phyloP scores from a whole-genome alignment of 1,140 invertebrate species.

The Holotrichia oblita region DNA sequence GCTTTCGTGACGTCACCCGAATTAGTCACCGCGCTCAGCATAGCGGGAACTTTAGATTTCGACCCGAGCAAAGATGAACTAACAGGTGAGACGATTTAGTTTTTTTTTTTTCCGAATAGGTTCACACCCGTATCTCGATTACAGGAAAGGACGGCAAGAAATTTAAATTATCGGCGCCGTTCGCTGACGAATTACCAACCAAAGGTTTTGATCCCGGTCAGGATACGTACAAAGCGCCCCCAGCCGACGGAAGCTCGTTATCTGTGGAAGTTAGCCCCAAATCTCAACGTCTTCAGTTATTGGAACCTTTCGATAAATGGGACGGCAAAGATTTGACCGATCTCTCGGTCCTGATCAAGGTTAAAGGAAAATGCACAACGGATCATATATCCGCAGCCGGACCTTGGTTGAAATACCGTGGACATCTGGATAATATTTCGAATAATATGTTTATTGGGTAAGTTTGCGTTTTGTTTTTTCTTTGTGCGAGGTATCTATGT shows the following conservation, averaged over 20 bases:
- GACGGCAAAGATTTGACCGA: slow-evolving; percentile 94
- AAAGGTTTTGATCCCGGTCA: slow-evolving; percentile 96
- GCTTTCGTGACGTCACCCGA: slow-evolving; percentile 99
- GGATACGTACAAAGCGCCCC: slow-evolving; percentile 95
- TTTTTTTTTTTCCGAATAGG: neutral
- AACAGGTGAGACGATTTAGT: slow-evolving; percentile 63
- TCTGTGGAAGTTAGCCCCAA: slow-evolving; percentile 81
- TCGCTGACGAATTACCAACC: slow-evolving; percentile 91
- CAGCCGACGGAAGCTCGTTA: slow-evolving; percentile 69
- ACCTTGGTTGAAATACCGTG: slow-evolving; percentile 99
- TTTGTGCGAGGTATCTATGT: no score
- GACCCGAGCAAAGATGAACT: slow-evolving; percentile 90
- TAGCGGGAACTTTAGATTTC: slow-evolving; percentile 92
- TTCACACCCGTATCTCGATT: slow-evolving; percentile 4
- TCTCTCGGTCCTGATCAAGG: slow-evolving; percentile 94
- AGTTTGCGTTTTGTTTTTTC: slow-evolving; percentile 55
- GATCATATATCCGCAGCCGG: slow-evolving; percentile 99
- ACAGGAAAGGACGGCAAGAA: slow-evolving; percentile 81
- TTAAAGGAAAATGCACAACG: slow-evolving; percentile 98
- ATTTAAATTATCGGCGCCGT: slow-evolving; percentile 91
- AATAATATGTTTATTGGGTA: slow-evolving; percentile 99
- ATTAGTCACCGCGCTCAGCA: slow-evolving; percentile 94
- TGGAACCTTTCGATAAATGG: slow-evolving; percentile 96
- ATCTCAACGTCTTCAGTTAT: slow-evolving; percentile 92
- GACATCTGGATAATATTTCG: slow-evolving; percentile 99